A percentile compares a stretch with the other conserved stretches of the same genome.
phyloP scores from a whole-genome alignment of 2,113 vertebrate species.

The Natator depressus region DNA sequence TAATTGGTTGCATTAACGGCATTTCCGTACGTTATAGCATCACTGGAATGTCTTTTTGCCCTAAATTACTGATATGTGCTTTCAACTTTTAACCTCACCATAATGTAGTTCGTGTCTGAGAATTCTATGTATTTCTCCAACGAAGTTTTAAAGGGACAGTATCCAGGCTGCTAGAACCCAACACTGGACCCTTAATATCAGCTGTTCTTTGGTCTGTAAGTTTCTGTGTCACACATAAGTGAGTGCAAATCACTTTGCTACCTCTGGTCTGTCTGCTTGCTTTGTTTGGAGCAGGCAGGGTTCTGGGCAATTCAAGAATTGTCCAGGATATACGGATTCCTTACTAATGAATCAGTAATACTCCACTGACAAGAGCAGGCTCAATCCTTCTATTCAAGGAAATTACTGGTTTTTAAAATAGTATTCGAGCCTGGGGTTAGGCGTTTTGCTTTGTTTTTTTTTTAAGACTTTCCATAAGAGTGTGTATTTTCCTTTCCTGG shows the following conservation, averaged over 20 bases:
- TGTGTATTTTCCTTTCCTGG: not conserved
- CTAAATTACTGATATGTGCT: not conserved
- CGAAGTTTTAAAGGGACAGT: not conserved
- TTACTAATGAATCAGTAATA: not conserved
- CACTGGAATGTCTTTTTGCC: not conserved
- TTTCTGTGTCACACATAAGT: not conserved
- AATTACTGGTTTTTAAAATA: not conserved
- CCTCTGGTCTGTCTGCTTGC: accelerated
- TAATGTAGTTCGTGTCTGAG: not conserved
- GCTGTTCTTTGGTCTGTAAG: not conserved
- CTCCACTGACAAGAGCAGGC: not conserved
- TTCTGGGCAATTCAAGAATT: not conserved
- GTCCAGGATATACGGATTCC: not conserved
- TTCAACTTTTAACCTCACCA: not conserved
- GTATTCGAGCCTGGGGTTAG: not conserved
- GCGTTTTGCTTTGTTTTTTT: no score
- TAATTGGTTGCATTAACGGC: not conserved
- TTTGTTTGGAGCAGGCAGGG: not conserved
- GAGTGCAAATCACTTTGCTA: not conserved
- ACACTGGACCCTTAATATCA: not conserved
- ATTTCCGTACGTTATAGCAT: not conserved
- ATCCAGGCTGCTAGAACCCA: accelerated
- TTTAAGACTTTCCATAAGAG: not conserved
- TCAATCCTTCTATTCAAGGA: not conserved
- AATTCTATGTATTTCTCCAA: not conserved